Conservation (phyloP, 2,797 vertebrate species). For the Pseudomugil tenellus region DNA sequence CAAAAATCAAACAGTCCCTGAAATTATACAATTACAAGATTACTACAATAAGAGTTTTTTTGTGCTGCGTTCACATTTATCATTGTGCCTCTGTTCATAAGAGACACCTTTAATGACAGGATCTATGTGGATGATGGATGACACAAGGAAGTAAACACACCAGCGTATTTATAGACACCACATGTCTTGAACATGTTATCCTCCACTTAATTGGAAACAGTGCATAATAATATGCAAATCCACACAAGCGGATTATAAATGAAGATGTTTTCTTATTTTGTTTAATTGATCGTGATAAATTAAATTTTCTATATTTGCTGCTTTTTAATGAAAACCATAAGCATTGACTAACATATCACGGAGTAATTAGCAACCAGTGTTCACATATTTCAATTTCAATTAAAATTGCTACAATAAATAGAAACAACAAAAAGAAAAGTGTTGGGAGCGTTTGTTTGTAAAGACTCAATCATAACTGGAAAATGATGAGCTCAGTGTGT, state of each 20-base stretch:
- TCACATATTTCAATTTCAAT: constrained; percentile 55
- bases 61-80: not conserved
- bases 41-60: constrained; percentile 5
- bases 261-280: constrained; percentile 56
- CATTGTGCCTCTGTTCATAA: constrained; percentile 42
- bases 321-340: constrained; percentile 44
- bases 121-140: constrained; percentile 62
- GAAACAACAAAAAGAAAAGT: constrained; percentile 41
- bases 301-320: constrained; percentile 50
- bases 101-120: constrained; percentile 55
- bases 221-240: constrained; percentile 69
- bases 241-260: constrained; percentile 68
- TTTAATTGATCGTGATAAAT: constrained; percentile 68
- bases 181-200: constrained; percentile 54
- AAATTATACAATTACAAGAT: constrained; percentile 1
- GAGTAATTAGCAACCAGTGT: constrained; percentile 44
- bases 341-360: constrained; percentile 38
- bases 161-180: constrained; percentile 53
- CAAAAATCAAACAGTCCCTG: not conserved
- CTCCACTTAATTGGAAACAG: constrained; percentile 58
- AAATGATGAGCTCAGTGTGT: constrained; percentile 7
- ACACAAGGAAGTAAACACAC: constrained; percentile 47
- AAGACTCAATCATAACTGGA: constrained; percentile 40
- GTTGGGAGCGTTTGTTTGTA: constrained; percentile 7
- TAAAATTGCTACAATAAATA: constrained; percentile 46